Evolutionary conservation across 2,888 invertebrate genomes (phyloP), one percentile per base, ranked within the genome.

Genomic region (Megamerina dolium): DNA sequence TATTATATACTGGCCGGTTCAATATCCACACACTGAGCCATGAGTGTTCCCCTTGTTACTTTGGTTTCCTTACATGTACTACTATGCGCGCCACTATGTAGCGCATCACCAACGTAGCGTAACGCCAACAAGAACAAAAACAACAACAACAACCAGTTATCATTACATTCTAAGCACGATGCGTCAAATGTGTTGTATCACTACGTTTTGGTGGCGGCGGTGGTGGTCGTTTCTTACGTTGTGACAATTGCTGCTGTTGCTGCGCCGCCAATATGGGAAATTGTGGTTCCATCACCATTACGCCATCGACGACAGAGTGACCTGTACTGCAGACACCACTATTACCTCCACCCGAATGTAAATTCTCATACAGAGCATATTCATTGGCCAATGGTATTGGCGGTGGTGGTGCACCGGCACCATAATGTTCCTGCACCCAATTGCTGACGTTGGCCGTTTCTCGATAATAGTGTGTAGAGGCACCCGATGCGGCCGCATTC

Each of bases 151-250:
- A n/a, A n/a, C n/a, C n/a, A n/a, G n/a, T n/a, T n/a, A n/a, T n/a
- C n/a, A n/a, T n/a, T n/a, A n/a, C n/a, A n/a, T n/a, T n/a, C 57
- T 67, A 70, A 55, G 65, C 61, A 40, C 71, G 60, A 56, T 72
- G 70, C 48, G 84, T 83, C 47, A 87, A 73, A 58, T 87, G 87
- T n/a, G 87, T 88, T n/a, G 84, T 83, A 64, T 90, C 89, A 63
- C 87, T 87, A 48, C 91, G 79, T 55, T 87, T 87, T 2, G 91
- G 90, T n/a, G 90, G 90, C 23, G 90, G 90, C 3, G 91, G 91
- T 12, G 91, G 91, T 33, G 88, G 88, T 55, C 85, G 75, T 65
- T 85, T 83, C 57, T 82, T 83, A 40, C 78, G 72, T 39, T 65
- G 51, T 9, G 55, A 49, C 0, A 48, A 43, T 16, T 55, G 41